phyloP scores from a whole-genome alignment of 2,113 vertebrate genomes.

The Sialia sialis region DNA sequence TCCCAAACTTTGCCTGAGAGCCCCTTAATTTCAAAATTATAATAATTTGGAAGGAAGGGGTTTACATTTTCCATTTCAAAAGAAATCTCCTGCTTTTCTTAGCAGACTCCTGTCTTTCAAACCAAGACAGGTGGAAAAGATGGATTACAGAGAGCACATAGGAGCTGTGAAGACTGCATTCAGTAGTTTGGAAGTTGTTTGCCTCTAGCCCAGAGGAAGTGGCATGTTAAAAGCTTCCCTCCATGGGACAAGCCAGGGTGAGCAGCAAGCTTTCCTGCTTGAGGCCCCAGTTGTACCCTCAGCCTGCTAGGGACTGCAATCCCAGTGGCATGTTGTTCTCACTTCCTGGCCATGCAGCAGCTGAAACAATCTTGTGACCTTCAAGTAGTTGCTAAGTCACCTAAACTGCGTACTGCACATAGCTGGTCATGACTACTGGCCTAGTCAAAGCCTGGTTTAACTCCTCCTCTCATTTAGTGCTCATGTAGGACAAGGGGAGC shows the following conservation, averaged over 20 bases:
- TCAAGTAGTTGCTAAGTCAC: neutral
- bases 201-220: neutral
- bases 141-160: neutral
- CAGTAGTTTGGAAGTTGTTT: neutral
- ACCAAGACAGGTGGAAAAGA: neutral
- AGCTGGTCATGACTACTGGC: neutral
- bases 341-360: neutral
- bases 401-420: neutral
- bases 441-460: neutral
- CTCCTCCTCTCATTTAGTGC: neutral
- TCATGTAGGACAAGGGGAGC: rapidly evolving
- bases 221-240: neutral
- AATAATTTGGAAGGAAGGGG: too few relatives aligned
- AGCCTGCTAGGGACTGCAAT: neutral
- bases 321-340: rapidly evolving
- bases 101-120: too few relatives aligned
- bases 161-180: rapidly evolving
- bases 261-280: neutral
- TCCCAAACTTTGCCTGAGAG: too few relatives aligned
- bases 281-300: neutral
- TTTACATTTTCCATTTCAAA: too few relatives aligned
- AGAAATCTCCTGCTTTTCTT: too few relatives aligned
- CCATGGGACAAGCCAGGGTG: neutral
- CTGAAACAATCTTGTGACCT: neutral
- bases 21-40: too few relatives aligned